Evolutionary conservation across 2,797 vertebrate species (phyloP).

Genomic region (Merluccius polli): DNA sequence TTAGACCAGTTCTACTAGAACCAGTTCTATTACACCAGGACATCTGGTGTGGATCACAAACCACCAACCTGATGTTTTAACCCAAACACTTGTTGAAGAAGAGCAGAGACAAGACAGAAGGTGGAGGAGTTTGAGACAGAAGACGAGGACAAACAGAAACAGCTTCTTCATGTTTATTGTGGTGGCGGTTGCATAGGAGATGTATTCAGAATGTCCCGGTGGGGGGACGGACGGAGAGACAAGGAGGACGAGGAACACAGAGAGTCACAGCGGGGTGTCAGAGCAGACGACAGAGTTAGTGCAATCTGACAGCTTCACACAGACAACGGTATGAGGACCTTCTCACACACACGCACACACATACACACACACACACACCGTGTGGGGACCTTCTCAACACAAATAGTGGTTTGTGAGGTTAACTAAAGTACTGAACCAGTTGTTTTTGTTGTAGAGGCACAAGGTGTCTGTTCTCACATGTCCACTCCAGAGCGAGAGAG

Average conservation of each 20-base stretch:
- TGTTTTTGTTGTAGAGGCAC: conserved; percentile 70
- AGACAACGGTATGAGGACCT: neutral
- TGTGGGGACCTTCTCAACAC: too few relatives aligned
- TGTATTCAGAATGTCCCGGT: neutral
- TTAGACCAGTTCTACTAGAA: too few relatives aligned
- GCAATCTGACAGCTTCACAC: conserved; percentile 3
- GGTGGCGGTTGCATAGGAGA: neutral
- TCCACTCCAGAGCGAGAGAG: conserved; percentile 8
- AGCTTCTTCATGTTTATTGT: neutral
- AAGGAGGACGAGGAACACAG: neutral
- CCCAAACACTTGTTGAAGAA: too few relatives aligned
- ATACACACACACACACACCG: too few relatives aligned
- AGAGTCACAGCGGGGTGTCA: neutral
- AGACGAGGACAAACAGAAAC: neutral
- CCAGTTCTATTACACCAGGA: too few relatives aligned
- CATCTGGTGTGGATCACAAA: neutral
- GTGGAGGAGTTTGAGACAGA: neutral
- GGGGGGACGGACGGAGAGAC: neutral
- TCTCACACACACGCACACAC: too few relatives aligned
- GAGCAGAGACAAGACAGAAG: too few relatives aligned
- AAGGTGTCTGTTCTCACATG: conserved; percentile 65
- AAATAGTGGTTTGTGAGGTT: too few relatives aligned
- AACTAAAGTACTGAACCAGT: too few relatives aligned
- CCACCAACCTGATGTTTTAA: too few relatives aligned
- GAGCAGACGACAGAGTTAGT: neutral